Percentiles rank a stretch among this genome's conserved stretches.
Conservation (phyloP, 2,888 invertebrate genomes). For the Dasysyrphus albostriatus region DNA sequence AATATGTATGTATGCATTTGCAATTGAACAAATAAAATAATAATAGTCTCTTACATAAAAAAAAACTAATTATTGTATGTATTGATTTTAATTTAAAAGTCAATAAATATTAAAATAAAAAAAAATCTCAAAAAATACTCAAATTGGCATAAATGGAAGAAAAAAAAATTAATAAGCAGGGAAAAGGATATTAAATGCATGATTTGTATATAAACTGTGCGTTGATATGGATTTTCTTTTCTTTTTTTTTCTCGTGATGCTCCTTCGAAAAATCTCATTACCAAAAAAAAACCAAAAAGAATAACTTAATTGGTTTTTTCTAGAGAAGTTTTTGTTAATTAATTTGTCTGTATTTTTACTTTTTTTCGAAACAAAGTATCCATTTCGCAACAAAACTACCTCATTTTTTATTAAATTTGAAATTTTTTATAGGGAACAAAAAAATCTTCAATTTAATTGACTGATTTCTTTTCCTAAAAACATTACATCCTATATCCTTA, state of each 20-base stretch:
- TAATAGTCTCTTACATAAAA: slow-evolving; percentile 41
- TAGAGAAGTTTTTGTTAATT: slow-evolving; percentile 14
- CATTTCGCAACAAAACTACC: background rate
- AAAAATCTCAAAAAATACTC: slow-evolving; percentile 56
- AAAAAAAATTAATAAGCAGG: slow-evolving; percentile 44
- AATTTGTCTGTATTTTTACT: background rate
- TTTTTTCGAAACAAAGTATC: background rate
- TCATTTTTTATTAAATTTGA: slow-evolving; percentile 19
- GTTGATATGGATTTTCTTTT: slow-evolving; percentile 1
- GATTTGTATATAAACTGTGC: background rate
- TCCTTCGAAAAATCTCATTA: slow-evolving; percentile 22
- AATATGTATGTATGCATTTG: slow-evolving; percentile 4
- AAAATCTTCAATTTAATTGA: slow-evolving; percentile 27
- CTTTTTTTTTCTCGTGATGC: background rate
- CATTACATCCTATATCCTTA: slow-evolving; percentile 45
- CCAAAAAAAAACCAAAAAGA: slow-evolving; percentile 70
- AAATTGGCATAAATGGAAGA: slow-evolving; percentile 57
- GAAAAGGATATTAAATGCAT: slow-evolving; percentile 54
- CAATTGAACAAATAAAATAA: slow-evolving; percentile 2
- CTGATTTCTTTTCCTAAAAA: slow-evolving; percentile 16
- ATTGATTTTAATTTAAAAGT: slow-evolving; percentile 32
- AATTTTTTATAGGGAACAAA: slow-evolving; percentile 25
- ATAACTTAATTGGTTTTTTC: slow-evolving; percentile 67
- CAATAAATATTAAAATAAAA: slow-evolving; percentile 63
- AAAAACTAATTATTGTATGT: slow-evolving; percentile 13